Conservation (phyloP, 2,888 invertebrate species). For the Nematopogon swammerdamellus region DNA sequence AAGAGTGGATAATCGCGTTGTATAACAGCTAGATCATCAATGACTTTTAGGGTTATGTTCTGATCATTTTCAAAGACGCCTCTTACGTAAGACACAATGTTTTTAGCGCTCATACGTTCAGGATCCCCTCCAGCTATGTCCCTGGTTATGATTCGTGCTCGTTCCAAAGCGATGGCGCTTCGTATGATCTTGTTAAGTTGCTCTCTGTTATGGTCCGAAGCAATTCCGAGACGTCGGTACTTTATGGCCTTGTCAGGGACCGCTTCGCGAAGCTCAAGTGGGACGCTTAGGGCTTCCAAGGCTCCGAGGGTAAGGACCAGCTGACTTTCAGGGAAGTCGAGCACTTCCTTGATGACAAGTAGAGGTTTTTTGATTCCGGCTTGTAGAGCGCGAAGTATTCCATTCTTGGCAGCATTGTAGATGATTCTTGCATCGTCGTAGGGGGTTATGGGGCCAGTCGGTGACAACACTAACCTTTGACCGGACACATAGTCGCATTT, state of each 20-base stretch:
- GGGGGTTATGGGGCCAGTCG: slow-evolving; percentile 72
- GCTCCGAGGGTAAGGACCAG: slow-evolving; percentile 82
- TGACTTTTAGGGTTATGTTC: slow-evolving; percentile 60
- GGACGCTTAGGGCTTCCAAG: slow-evolving; percentile 83
- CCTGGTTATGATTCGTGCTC: slow-evolving; percentile 55
- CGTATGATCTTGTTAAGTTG: slow-evolving; percentile 55
- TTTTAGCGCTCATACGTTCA: slow-evolving; percentile 81
- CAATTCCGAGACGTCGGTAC: slow-evolving; percentile 61
- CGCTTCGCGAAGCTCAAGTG: slow-evolving; percentile 71
- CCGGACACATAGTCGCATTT: slow-evolving; percentile 61
- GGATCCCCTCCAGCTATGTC: slow-evolving; percentile 76
- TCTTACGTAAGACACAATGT: slow-evolving; percentile 73
- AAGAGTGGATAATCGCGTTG: slow-evolving; percentile 75
- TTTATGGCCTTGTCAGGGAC: slow-evolving; percentile 55
- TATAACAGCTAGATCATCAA: slow-evolving; percentile 59
- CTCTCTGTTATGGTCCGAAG: slow-evolving; percentile 52
- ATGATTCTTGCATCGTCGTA: slow-evolving; percentile 42
- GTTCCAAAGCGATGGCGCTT: slow-evolving; percentile 62
- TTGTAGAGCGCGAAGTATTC: slow-evolving; percentile 74
- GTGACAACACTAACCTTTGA: slow-evolving; percentile 65
- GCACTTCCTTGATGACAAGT: slow-evolving; percentile 65
- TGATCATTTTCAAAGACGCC: slow-evolving; percentile 57
- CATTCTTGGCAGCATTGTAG: slow-evolving; percentile 71
- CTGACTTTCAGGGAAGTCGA: slow-evolving; percentile 69
- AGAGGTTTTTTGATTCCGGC: slow-evolving; percentile 81